Conservation (phyloP, 2,888 invertebrate species). For the Coenonympha arcania region DNA sequence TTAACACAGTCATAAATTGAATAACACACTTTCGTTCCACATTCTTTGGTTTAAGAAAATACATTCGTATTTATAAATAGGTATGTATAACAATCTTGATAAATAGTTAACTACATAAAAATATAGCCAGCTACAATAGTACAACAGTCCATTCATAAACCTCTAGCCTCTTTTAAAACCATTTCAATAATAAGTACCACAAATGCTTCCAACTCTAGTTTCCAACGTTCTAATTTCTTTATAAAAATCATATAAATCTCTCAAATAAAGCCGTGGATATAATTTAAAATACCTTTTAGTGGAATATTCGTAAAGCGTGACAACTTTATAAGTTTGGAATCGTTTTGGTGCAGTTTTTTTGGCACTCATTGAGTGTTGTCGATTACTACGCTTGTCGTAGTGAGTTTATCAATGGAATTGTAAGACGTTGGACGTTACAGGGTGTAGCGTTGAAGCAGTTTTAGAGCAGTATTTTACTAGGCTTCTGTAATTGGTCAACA, state of each 20-base stretch:
- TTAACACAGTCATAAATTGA: too few species aligned
- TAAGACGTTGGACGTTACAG: slow-evolving; percentile 30
- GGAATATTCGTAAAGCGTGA: slow-evolving; percentile 47
- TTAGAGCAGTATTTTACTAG: not conserved
- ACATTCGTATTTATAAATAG: too few species aligned
- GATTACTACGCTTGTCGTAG: slow-evolving; percentile 63
- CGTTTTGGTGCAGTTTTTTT: slow-evolving; percentile 40
- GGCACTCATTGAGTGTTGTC: slow-evolving; percentile 38
- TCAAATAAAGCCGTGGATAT: slow-evolving; percentile 37
- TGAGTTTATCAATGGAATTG: slow-evolving; percentile 41
- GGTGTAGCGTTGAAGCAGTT: slow-evolving; percentile 27
- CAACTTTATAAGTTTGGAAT: slow-evolving; percentile 47
- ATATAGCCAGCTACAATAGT: not conserved
- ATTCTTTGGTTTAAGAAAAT: too few species aligned
- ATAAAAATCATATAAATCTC: slow-evolving; percentile 62
- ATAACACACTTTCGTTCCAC: too few species aligned
- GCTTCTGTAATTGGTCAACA: too few species aligned
- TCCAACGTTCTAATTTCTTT: slow-evolving; percentile 43
- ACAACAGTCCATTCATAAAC: not conserved
- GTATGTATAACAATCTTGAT: too few species aligned
- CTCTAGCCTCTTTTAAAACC: slow-evolving; percentile 2
- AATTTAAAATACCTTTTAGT: slow-evolving; percentile 40
- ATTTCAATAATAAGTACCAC: slow-evolving; percentile 4
- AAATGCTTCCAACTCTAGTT: slow-evolving; percentile 1
- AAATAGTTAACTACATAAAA: not conserved